Base-by-base conservation (phyloP, 2,888 invertebrate genomes). In the Acholoe squamosa region DNA sequence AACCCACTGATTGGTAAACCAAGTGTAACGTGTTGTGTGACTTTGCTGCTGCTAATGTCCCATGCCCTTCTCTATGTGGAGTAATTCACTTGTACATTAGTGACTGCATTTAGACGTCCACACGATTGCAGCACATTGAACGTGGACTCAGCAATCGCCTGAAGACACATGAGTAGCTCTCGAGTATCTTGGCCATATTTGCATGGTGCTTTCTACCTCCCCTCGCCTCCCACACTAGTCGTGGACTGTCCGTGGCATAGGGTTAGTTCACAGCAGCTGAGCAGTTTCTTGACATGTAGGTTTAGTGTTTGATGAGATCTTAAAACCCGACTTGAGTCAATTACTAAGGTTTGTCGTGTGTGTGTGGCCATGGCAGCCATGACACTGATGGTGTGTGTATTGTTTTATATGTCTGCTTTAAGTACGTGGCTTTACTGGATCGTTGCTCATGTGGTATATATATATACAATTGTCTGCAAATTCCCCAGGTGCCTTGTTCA, bases 11-110 rank as follows among this genome's bases (percentile, higher is more conserved):
- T 76, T 31, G 14, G 33, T 80, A 19, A 34, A 80, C 80, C 43
- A 25, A 34, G 43, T 80, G 80, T 80, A 80, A 10, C 12, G 80
- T 80, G 80, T 80, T 80, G 80, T 80, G 43, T 80, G 80, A 80
- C 80, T 80, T 22, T 80, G 14, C 76, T 61, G n/a, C 25, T 25
- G 61, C 25, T 14, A 19, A 7, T 61, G 71, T 25, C 71, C 71
- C 5, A 7, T 71, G 5, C 22, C 61, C 19, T 71, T 71, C 71
- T 71, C 71, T 28, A 28, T 71, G 61, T 61, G 3, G 14, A 61
- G 61, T 61, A 61, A 61, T 22, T 61, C 61, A 61, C 71, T 28
- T 71, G 71, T 71, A 71, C 25, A 14, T 71, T 71, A 28, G 71
- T 71, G 14, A 25, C 31, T 14, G 28, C 71, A 28, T 71, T 71